Evolutionary conservation across 2,888 invertebrate genomes (phyloP).

Genomic region (Ectropis crepuscularia): DNA sequence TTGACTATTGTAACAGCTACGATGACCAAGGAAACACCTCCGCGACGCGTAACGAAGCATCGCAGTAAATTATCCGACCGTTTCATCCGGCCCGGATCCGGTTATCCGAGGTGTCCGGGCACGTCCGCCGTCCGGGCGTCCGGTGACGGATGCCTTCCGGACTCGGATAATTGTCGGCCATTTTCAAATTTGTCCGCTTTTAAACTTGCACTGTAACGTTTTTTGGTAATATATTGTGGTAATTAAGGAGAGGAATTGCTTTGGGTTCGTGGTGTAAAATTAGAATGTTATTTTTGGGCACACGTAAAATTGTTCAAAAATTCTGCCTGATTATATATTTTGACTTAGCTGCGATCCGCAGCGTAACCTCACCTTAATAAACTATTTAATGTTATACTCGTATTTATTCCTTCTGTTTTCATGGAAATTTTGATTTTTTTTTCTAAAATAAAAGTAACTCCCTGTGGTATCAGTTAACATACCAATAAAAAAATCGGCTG

Average conservation of each 20-base stretch:
- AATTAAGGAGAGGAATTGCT: slow-evolving; percentile 29
- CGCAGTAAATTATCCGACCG: slow-evolving; percentile 55
- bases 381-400: too few relatives aligned
- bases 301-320: background rate
- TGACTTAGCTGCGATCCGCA: too few relatives aligned
- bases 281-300: background rate
- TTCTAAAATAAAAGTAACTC: too few relatives aligned
- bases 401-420: too few relatives aligned
- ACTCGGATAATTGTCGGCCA: slow-evolving; percentile 54
- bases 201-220: slow-evolving; percentile 34
- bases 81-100: slow-evolving; percentile 54
- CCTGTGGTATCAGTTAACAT: too few relatives aligned
- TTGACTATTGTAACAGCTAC: slow-evolving; percentile 1
- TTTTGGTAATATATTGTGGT: slow-evolving; percentile 41
- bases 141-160: slow-evolving; percentile 60
- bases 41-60: slow-evolving; percentile 42
- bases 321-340: background rate
- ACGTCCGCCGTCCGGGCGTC: slow-evolving; percentile 44
- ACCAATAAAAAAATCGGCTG: too few relatives aligned
- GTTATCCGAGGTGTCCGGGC: slow-evolving; percentile 52
- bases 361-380: too few relatives aligned
- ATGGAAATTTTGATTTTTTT: too few relatives aligned
- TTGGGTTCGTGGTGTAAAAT: slow-evolving; percentile 26
- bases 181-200: slow-evolving; percentile 57
- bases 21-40: slow-evolving; percentile 21